Conservation (phyloP, 2,797 vertebrate genomes). For the Iguana delicatissima region DNA sequence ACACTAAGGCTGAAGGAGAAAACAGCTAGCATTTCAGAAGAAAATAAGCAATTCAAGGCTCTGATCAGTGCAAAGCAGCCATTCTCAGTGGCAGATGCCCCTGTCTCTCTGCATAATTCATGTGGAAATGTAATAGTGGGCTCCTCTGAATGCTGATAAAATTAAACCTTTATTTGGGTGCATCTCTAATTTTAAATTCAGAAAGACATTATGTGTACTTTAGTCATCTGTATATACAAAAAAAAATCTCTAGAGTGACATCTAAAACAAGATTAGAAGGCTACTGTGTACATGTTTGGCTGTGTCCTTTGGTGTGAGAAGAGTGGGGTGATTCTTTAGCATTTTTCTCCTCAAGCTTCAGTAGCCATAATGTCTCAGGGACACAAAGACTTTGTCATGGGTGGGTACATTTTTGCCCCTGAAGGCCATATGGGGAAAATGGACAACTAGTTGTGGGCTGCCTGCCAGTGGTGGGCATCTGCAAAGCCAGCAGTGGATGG, state of each 20-base stretch:
- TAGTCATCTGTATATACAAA: background rate
- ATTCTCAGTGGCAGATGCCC: background rate
- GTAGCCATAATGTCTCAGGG: background rate
- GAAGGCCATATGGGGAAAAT: background rate
- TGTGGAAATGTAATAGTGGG: background rate
- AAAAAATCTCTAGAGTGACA: background rate
- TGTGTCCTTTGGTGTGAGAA: background rate
- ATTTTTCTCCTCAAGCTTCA: background rate
- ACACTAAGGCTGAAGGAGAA: background rate
- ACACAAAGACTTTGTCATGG: background rate
- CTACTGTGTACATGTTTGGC: background rate
- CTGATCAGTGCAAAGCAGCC: background rate
- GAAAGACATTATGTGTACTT: background rate
- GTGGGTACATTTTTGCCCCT: background rate
- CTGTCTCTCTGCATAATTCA: background rate
- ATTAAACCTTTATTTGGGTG: background rate
- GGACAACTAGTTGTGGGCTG: background rate
- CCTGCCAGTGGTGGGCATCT: background rate
- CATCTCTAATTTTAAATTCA: conserved; percentile 8
- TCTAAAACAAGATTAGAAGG: background rate
- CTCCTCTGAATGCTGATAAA: background rate
- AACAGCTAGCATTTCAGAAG: background rate
- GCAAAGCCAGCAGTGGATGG: background rate
- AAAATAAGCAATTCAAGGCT: background rate
- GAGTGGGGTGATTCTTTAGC: background rate